Percentiles rank a stretch among this genome's conserved stretches.
Evolutionary conservation across 2,888 invertebrate species (phyloP).

Genomic region (Ophion costatus): DNA sequence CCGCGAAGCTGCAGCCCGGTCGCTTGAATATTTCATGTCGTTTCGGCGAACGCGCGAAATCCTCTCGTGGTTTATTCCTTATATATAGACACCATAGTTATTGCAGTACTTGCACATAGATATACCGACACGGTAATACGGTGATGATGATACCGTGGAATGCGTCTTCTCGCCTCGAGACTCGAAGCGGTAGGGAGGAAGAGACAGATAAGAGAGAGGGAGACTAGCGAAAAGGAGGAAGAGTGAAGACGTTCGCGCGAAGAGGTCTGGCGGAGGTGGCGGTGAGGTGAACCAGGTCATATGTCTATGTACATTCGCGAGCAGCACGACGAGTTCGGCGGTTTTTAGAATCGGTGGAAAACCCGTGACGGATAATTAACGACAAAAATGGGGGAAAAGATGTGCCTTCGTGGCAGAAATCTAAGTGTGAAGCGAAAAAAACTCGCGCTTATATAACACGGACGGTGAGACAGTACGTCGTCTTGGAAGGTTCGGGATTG

Average conservation of each 20-base stretch:
- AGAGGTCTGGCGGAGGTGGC: slow-evolving; percentile 15
- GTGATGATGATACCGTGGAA: slow-evolving; percentile 8
- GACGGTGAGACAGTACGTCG: slow-evolving; percentile 4
- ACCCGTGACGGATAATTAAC: slow-evolving; percentile 77
- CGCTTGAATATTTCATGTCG: slow-evolving; percentile 79
- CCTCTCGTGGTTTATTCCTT: slow-evolving; percentile 37
- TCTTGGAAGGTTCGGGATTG: slow-evolving; percentile 65
- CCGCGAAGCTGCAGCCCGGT: slow-evolving; percentile 63
- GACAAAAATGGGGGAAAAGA: slow-evolving; percentile 75
- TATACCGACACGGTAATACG: slow-evolving; percentile 19
- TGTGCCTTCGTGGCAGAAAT: slow-evolving; percentile 58
- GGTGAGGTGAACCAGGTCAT: not conserved
- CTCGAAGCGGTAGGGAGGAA: slow-evolving; percentile 9
- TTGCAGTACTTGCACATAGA: slow-evolving; percentile 9
- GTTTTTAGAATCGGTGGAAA: slow-evolving; percentile 71
- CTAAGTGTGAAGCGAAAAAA: slow-evolving; percentile 75
- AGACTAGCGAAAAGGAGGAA: not conserved
- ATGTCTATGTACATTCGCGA: slow-evolving; percentile 18
- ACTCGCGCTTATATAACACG: slow-evolving; percentile 64
- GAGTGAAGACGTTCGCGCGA: slow-evolving; percentile 35
- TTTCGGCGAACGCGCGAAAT: slow-evolving; percentile 69
- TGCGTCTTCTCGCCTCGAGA: slow-evolving; percentile 21
- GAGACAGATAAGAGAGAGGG: not conserved
- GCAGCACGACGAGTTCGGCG: slow-evolving; percentile 58
- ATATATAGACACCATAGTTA: slow-evolving; percentile 29